Evolutionary conservation across 2,888 invertebrate species (phyloP), one percentile per base, ranked within the genome.

Genomic region (Microctonus aethiopoides): DNA sequence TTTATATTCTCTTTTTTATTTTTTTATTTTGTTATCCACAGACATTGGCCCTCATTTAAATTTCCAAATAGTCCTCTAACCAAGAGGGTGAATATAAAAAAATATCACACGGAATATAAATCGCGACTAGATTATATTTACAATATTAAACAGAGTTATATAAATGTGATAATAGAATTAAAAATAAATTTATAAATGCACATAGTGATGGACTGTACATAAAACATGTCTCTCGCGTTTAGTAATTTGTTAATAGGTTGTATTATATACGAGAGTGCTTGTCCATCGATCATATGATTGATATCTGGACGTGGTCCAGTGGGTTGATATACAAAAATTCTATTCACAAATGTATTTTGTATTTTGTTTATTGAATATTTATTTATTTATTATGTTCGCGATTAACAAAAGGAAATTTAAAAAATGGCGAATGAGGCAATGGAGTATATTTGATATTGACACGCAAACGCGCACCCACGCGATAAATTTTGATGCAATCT

Each of bases 371-470:
- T n/a, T n/a, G n/a, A n/a, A n/a, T 5, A 16, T 20, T 16, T n/a
- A 59, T 20, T 34, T 16, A 32, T 59, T 34, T 20, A 57, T n/a
- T 10, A 46, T 16, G 46, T n/a, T 46, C 16, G 46, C 46, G 16
- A 57, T 57, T 32, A 32, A 57, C n/a, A 57, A 32, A 9, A 16
- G 16, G 29, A 32, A 57, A 32, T 32, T 20, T 61, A 24, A 20
- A 39, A 22, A 20, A 39, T 16, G 26, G 36, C 22, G 29, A 61
- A 36, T 61, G 39, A 20, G 2, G 41, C 39, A 39, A 61, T 36
- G 36, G 61, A 61, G 62, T 62, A 36, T 51, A 26, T n/a, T n/a
- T n/a, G n/a, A n/a, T n/a, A 62, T 62, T 62, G 62, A 62, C 62
- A 62, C 51, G 62, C 41, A 16, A 20, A 32, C 29, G 20, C n/a